A percentile compares a stretch with the other conserved stretches of the same genome.
These are phyloP conservation scores for Holotrichia oblita DNA, from an alignment of 1,140 invertebrate species.

Conservation along the genomic window DNA sequence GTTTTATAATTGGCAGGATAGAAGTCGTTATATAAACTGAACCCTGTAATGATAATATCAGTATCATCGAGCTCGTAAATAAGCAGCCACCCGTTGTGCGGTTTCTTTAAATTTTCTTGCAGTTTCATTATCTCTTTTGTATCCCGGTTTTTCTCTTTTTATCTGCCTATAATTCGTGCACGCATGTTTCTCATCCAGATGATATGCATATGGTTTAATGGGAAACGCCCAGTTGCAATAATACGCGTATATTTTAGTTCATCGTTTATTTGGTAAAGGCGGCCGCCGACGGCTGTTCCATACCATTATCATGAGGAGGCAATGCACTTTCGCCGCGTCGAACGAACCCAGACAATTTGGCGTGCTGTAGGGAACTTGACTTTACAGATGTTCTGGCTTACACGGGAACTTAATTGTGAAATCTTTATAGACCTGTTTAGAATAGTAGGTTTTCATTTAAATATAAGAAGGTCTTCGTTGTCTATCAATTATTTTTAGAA, in stretches of 20 bases:
- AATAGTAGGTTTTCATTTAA: too few relatives aligned
- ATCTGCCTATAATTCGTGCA: not conserved
- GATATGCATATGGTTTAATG: conserved; percentile 35
- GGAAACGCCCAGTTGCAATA: conserved; percentile 31
- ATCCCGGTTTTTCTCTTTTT: not conserved
- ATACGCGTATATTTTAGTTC: conserved; percentile 24
- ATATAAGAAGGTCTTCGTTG: too few relatives aligned
- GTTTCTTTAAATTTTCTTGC: not conserved
- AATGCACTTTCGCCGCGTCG: conserved; percentile 18
- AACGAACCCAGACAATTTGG: conserved; percentile 24
- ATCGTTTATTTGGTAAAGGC: conserved; percentile 33
- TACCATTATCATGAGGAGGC: conserved; percentile 18
- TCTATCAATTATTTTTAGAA: too few relatives aligned
- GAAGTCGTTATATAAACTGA: too few relatives aligned
- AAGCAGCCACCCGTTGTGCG: not conserved
- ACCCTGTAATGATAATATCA: not conserved
- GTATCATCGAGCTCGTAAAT: not conserved
- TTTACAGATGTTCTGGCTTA: not conserved
- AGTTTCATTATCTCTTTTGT: not conserved
- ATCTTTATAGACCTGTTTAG: too few relatives aligned
- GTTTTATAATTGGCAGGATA: too few relatives aligned
- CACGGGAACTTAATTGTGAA: not conserved
- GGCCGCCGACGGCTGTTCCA: conserved; percentile 2
- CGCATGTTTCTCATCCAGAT: conserved; percentile 6
- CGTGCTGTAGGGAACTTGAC: not conserved